Percentiles rank a stretch among this genome's conserved stretches.
These are phyloP conservation scores for Microcebus tavaratra DNA, from an alignment of 2,113 vertebrate genomes.

Conservation along the genomic window DNA sequence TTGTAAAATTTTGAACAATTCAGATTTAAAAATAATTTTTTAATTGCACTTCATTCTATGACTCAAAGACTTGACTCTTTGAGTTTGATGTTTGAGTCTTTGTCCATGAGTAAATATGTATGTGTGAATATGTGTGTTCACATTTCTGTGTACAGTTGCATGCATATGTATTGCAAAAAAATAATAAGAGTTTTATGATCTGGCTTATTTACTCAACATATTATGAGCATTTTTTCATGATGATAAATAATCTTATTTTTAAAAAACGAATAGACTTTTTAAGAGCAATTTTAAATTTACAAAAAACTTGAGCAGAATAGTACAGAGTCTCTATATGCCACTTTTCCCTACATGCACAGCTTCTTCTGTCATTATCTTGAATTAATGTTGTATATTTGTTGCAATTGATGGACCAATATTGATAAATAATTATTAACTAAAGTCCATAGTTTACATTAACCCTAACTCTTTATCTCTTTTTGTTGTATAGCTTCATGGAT, in stretches of 20 bases:
- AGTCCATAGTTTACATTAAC: background rate
- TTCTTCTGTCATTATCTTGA: background rate
- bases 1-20: background rate
- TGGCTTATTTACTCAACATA: background rate
- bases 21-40: background rate
- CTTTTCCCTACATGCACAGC: background rate
- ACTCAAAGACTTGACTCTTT: background rate
- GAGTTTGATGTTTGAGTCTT: background rate
- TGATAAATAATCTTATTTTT: background rate
- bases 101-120: background rate
- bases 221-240: background rate
- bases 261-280: background rate
- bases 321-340: background rate
- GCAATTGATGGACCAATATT: background rate
- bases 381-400: background rate
- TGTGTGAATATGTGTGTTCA: background rate
- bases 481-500: background rate
- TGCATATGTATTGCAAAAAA: background rate
- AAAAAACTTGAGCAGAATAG: background rate
- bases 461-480: background rate
- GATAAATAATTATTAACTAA: background rate
- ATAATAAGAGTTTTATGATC: background rate
- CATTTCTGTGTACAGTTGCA: no score
- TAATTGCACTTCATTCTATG: background rate
- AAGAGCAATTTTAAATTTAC: background rate